Evolutionary conservation across 2,888 invertebrate species (phyloP), one percentile per base, ranked within the genome.

Genomic region (Tetanocera ferruginea): DNA sequence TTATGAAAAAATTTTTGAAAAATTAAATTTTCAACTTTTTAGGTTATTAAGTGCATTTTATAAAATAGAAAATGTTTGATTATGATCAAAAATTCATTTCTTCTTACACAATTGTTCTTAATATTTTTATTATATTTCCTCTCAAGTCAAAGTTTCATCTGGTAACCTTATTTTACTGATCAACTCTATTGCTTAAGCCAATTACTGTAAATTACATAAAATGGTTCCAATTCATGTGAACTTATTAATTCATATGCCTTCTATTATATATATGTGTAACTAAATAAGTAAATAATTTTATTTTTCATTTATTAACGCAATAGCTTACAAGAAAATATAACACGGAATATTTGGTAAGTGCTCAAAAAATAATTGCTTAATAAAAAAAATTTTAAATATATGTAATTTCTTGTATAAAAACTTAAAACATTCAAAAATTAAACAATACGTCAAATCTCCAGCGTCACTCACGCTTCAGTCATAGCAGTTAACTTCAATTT

Each of bases 331-430:
- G 80, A 52, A 76, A 75, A 52, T 78, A 83, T 76, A 72, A 82
- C 55, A 78, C 85, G 78, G 82, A 87, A 52, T 82, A 80, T 80
- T 81, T 87, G 86, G 87, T 87, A 82, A 82, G 84, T 83, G 55
- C 3, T 66, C 25, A 57, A 17, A 31, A 49, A 51, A 5, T 43
- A 3, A 25, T n/a, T 67, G 9, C 23, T n/a, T 23, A 28, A 57
- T 4, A 75, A 64, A 55, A 8, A 57, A 64, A 51, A 17, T 67
- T 60, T 60, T 57, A n/a, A n/a, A n/a, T n/a, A n/a, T n/a, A n/a
- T n/a, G n/a, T n/a, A n/a, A n/a, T n/a, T n/a, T n/a, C n/a, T n/a
- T n/a, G n/a, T n/a, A n/a, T 75, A 67, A 69, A 67, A 52, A 34
- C 23, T 34, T 17, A 31, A 55, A 14, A 23, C 25, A n/a, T 14